A percentile compares a stretch with the other conserved stretches of the same genome.
phyloP scores from a whole-genome alignment of 2,113 vertebrate genomes.

The Hystrix cristata region DNA sequence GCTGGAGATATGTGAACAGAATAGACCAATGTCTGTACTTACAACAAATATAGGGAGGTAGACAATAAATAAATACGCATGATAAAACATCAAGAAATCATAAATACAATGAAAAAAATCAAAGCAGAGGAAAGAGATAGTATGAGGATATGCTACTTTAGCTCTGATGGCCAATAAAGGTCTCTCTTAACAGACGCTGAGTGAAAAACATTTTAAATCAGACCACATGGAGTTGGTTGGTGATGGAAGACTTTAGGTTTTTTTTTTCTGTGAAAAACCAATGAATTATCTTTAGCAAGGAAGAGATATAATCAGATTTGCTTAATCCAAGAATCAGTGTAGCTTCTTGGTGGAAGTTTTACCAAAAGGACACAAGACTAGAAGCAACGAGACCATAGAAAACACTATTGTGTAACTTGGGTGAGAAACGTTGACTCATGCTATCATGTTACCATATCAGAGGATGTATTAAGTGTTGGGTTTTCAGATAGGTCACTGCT shows the following conservation, averaged over 20 bases:
- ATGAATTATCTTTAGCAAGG: neutral
- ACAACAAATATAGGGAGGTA: neutral
- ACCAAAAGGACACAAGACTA: neutral
- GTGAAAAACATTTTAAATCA: neutral
- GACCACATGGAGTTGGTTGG: neutral
- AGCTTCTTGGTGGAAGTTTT: neutral
- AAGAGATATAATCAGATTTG: neutral
- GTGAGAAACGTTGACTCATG: neutral
- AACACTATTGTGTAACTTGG: neutral
- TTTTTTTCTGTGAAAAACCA: constrained; percentile 18
- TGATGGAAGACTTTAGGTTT: neutral
- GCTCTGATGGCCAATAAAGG: neutral
- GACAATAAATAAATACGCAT: neutral
- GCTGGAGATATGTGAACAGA: neutral
- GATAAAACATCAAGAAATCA: neutral
- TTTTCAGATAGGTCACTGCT: neutral
- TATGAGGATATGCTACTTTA: neutral
- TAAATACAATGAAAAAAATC: neutral
- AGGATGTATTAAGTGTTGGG: neutral
- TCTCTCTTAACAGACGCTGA: neutral
- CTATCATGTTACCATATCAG: neutral
- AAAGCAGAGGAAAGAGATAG: neutral
- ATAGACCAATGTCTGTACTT: neutral
- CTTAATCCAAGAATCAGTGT: neutral
- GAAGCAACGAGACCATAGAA: neutral